phyloP scores from a whole-genome alignment of 2,797 vertebrate species.

The Apodemus agrarius region DNA sequence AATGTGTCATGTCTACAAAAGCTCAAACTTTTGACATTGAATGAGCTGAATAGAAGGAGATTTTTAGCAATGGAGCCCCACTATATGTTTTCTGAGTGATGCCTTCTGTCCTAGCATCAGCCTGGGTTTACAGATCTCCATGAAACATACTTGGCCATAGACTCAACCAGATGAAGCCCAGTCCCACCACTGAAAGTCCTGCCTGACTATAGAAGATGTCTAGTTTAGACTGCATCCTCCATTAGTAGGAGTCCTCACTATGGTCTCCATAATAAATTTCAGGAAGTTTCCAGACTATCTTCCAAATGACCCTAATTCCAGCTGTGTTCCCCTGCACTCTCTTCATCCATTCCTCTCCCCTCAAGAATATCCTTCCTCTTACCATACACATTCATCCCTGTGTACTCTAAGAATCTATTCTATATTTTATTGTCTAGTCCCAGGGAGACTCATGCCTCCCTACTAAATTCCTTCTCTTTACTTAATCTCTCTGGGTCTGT shows the following conservation, averaged over 20 bases:
- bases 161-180: not conserved
- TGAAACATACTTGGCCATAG: not conserved
- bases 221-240: too few species aligned
- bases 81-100: not conserved
- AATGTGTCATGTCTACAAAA: too few species aligned
- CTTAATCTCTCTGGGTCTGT: not conserved
- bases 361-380: not conserved
- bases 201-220: not conserved
- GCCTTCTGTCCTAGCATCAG: not conserved
- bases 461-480: too few species aligned
- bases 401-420: not conserved
- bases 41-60: not conserved
- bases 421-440: not conserved
- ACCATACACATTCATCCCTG: not conserved
- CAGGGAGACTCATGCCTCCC: not conserved
- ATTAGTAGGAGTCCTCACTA: not conserved
- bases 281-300: not conserved
- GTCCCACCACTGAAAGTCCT: not conserved
- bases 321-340: too few species aligned
- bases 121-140: not conserved
- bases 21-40: too few species aligned
- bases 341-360: not conserved
- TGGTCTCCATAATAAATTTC: not conserved
- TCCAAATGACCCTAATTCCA: not conserved
- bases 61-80: not conserved